A percentile compares a stretch with the other conserved stretches of the same genome.
These are phyloP conservation scores for Ascidia mentula DNA, from an alignment of 23 tunicate species.

Conservation along the genomic window DNA sequence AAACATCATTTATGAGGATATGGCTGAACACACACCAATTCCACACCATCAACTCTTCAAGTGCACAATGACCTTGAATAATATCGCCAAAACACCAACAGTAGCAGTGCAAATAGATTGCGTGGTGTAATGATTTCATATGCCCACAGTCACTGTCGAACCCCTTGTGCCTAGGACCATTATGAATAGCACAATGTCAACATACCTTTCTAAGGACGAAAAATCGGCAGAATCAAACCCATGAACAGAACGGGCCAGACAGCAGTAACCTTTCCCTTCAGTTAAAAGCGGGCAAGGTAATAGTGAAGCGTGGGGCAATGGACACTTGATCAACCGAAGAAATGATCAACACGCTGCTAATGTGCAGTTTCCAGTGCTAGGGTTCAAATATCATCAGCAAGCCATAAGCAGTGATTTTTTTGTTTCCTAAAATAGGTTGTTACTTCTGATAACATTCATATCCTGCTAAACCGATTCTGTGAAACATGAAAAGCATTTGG, in stretches of 20 bases:
- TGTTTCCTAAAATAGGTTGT: too few relatives aligned
- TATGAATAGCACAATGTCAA: background rate
- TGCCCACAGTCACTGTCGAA: background rate
- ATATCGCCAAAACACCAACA: background rate
- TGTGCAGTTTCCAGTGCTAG: too few relatives aligned
- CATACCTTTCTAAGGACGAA: conserved; percentile 12
- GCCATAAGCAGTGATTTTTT: too few relatives aligned
- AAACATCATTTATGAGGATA: background rate
- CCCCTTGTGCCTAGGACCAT: background rate
- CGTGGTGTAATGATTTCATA: too few relatives aligned
- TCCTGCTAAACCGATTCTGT: too few relatives aligned
- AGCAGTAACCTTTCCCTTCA: background rate
- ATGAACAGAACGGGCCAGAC: background rate
- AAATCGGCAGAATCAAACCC: background rate
- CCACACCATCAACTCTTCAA: background rate
- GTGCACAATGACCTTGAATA: background rate
- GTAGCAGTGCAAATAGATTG: background rate
- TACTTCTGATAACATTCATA: too few relatives aligned
- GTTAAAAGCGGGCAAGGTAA: too few relatives aligned
- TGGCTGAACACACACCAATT: background rate
- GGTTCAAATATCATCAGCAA: too few relatives aligned
- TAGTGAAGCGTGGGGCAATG: too few relatives aligned
- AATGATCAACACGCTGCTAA: too few relatives aligned
- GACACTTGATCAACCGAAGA: too few relatives aligned
- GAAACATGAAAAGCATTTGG: too few relatives aligned